Base-by-base conservation (phyloP, 2,797 vertebrate species). In the Carapus acus region DNA sequence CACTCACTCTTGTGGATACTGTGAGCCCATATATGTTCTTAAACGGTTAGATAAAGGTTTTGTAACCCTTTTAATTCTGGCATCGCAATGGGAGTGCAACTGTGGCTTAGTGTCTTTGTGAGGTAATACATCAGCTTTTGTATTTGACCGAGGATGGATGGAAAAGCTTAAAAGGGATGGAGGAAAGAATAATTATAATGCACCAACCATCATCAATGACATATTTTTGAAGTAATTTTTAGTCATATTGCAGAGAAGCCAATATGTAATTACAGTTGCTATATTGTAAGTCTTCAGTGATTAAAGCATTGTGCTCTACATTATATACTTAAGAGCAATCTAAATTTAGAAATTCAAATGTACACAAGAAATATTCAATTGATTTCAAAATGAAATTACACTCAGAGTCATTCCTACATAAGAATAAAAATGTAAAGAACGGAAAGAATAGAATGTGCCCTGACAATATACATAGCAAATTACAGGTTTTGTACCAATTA, bases 1-100 rank as follows among this genome's bases (percentile, higher is more conserved):
- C 68, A 37, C 52, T 62, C 60, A 62, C 67, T 71, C 70, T 41
- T 43, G 63, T 27, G 71, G 68, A 70, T 65, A 39, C 58, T 43
- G 19, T 65, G 65, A 64, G 74, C 71, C 58, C 80, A 68, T 77
- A 75, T 81, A 79, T 83, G 72, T 78, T 82, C 83, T 89, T 87
- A 88, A 89, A 84, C 85, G 83, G 83, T 74, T 69, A 78, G 86
- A 88, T 87, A 87, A 87, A 85, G 81, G 76, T 71, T 83, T 58
- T 71, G 75, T 80, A 80, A 76, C 77, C 76, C 78, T 74, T 79
- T 82, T 84, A 83, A 87, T 85, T 83, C 78, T 58, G 72, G 33
- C 68, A 58, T 23, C 1, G 34, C 80, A 84, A 84, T 80, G 79
- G 79, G 71, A 85, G 75, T 63, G 78, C 78, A 72, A 58, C 74